Evolutionary conservation across 2,888 invertebrate genomes (phyloP), one percentile per base, ranked within the genome.

Genomic region (Anoncus sp.): DNA sequence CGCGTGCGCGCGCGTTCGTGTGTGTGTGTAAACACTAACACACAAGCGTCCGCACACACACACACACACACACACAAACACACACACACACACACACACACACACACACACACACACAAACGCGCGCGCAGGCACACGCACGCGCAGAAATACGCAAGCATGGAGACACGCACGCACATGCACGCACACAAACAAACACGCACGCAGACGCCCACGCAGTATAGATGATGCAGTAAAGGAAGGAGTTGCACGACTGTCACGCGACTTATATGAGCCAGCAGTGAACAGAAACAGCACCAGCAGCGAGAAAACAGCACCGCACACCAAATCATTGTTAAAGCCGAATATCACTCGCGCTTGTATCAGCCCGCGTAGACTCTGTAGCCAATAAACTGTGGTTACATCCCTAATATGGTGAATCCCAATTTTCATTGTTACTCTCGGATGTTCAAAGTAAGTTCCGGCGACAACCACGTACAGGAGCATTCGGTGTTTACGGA

Each of bases 241-340:
- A 31, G 18, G 27, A 38, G 81, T 59, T 77, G 80, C 83, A 86
- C 87, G 86, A 86, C 87, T 86, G 84, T 86, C 84, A 82, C 85
- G 84, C 84, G 75, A 79, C 47, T 63, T 49, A 16, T 38, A 38
- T 10, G 22, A 47, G 59, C 31, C 72, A 40, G n/a, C 22, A n/a
- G 59, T 38, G 69, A 63, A 73, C 49, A 38, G 35, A 45, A 53
- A 31, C 49, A 60, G 72, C 66, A 49, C 47, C 57, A 65, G 35
- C 63, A 71, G 60, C 53, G 47, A 80, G 84, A 70, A 81, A 84
- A 82, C 87, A 85, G 87, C 85, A 79, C 84, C 84, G 85, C 89
- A 85, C 86, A 87, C 88, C 89, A 90, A 89, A 89, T 89, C 89
- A 90, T 89, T 88, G 89, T 89, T 90, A 90, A 88, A 88, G 88